phyloP scores from a whole-genome alignment of 2,797 vertebrate species.

The Stomatorhinus walkeri region DNA sequence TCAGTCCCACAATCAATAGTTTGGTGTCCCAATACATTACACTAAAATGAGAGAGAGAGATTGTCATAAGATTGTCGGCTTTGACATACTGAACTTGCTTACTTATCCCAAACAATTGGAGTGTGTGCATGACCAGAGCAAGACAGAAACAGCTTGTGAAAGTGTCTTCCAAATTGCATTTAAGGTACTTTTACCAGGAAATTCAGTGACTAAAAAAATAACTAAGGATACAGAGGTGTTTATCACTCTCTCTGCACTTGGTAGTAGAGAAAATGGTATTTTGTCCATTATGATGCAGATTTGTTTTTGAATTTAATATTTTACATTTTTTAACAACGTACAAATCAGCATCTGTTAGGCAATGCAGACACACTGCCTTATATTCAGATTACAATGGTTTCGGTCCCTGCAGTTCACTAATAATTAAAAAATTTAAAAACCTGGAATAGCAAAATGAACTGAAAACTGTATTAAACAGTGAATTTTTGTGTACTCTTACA shows the following conservation, averaged over 20 bases:
- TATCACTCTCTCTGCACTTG: background rate
- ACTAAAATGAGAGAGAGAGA: background rate
- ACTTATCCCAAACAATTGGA: background rate
- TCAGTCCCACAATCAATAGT: background rate
- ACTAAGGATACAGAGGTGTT: background rate
- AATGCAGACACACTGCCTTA: background rate
- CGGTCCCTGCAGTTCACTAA: background rate
- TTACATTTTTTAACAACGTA: background rate
- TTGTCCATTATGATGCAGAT: background rate
- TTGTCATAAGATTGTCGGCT: background rate
- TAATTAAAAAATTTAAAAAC: background rate
- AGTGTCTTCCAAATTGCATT: background rate
- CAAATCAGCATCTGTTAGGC: background rate
- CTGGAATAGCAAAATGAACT: background rate
- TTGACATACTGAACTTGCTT: background rate
- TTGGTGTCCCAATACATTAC: background rate
- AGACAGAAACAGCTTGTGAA: background rate
- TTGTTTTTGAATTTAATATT: background rate
- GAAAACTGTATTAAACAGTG: background rate
- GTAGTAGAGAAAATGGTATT: background rate
- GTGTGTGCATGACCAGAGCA: background rate
- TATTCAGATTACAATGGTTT: background rate
- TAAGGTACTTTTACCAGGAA: background rate
- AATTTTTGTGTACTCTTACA: background rate
- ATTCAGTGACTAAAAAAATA: background rate